Evolutionary conservation across 2,113 vertebrate genomes (phyloP).

Genomic region (Protobothrops mucrosquamatus): DNA sequence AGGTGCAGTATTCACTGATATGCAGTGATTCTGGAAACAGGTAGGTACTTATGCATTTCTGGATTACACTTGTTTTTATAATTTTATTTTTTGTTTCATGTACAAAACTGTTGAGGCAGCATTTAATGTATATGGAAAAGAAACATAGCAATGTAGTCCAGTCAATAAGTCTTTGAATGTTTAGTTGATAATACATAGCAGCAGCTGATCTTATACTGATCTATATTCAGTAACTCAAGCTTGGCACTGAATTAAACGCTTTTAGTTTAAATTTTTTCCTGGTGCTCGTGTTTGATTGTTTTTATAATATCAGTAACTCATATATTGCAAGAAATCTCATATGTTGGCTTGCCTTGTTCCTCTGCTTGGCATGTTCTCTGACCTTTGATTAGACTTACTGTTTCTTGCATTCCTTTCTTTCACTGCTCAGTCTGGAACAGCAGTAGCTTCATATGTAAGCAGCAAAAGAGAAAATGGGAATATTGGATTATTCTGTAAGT

Average conservation of each 20-base stretch:
- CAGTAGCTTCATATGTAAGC: neutral
- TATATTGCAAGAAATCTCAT: neutral
- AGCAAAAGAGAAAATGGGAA: neutral
- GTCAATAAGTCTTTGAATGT: neutral
- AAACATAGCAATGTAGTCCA: neutral
- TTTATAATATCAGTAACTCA: neutral
- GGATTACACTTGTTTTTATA: too few relatives aligned
- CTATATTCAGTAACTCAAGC: neutral
- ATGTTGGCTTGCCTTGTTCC: neutral
- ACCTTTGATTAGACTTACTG: neutral
- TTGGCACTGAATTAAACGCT: too few relatives aligned
- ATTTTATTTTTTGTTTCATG: slow-evolving; percentile 16
- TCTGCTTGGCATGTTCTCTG: neutral
- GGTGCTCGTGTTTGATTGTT: too few relatives aligned
- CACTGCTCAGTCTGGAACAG: neutral
- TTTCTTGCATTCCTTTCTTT: neutral
- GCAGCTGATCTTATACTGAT: neutral
- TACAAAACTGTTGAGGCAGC: slow-evolving; percentile 33
- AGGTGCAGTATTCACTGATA: neutral
- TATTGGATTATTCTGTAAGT: neutral
- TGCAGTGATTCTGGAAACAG: too few relatives aligned
- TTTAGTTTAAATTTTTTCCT: too few relatives aligned
- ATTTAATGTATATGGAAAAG: slow-evolving; percentile 40
- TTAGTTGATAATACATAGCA: neutral
- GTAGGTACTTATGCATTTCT: neutral